A percentile compares a stretch with the other conserved stretches of the same genome.
These are phyloP conservation scores for Crenichthys baileyi DNA, from an alignment of 2,797 vertebrate species.

Conservation along the genomic window DNA sequence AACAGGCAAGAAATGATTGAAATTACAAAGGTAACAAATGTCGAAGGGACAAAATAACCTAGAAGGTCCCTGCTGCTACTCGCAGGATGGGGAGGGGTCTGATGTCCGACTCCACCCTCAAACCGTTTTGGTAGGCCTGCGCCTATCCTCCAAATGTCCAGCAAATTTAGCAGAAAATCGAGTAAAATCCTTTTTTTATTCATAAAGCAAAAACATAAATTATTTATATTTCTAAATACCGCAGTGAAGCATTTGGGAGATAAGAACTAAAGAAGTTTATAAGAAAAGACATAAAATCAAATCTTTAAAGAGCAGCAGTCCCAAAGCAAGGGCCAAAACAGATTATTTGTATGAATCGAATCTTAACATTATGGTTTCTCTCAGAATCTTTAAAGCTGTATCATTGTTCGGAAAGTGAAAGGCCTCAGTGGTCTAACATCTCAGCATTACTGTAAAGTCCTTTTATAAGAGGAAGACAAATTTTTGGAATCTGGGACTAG, in stretches of 20 bases:
- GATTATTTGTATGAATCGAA: neutral
- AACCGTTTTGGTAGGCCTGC: too few relatives aligned
- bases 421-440: neutral
- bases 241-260: neutral
- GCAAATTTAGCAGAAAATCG: neutral
- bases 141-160: neutral
- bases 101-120: too few relatives aligned
- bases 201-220: neutral
- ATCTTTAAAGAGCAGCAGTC: neutral
- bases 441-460: slow-evolving; percentile 23
- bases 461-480: slow-evolving; percentile 34
- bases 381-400: neutral
- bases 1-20: neutral
- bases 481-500: slow-evolving; percentile 50
- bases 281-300: neutral
- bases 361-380: neutral
- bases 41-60: too few relatives aligned
- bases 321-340: neutral
- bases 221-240: neutral
- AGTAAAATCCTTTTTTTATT: too few relatives aligned
- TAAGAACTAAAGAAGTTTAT: neutral
- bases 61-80: too few relatives aligned
- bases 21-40: too few relatives aligned
- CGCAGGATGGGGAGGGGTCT: too few relatives aligned
- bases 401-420: slow-evolving; percentile 9